Evolutionary conservation across 2,113 vertebrate species (phyloP).

Genomic region (Pelecanoides urinatrix): DNA sequence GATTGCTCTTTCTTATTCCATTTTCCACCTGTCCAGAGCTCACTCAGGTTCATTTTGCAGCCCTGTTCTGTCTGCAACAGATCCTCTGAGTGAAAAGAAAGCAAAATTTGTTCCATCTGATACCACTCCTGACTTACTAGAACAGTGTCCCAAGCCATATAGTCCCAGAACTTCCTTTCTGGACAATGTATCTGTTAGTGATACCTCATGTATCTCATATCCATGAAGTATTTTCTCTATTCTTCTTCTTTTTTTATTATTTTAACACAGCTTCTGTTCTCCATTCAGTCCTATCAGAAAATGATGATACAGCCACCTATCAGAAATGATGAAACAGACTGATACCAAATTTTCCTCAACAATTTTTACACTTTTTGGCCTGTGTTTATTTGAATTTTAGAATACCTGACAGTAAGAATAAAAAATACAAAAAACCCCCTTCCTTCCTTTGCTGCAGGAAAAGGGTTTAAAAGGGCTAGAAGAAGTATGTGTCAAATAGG

Average conservation of each 20-base stretch:
- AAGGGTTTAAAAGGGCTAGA: not conserved
- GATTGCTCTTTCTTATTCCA: not conserved
- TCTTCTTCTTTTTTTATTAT: not conserved
- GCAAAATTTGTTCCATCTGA: not conserved
- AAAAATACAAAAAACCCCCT: not conserved
- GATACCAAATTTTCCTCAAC: not conserved
- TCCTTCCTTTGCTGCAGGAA: not conserved
- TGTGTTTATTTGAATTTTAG: not conserved
- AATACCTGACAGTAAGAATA: not conserved
- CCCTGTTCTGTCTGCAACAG: not conserved
- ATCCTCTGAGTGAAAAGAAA: not conserved
- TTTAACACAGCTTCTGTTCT: not conserved
- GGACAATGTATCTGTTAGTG: not conserved
- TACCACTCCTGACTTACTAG: not conserved
- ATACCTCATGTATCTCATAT: not conserved
- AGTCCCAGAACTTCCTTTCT: not conserved
- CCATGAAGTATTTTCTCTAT: not conserved
- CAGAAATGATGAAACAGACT: not conserved
- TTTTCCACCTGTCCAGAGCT: not conserved
- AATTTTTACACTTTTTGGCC: not conserved
- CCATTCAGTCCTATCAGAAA: not conserved
- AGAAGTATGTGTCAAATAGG: not conserved
- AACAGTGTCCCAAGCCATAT: not conserved
- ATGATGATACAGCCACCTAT: not conserved
- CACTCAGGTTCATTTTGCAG: not conserved